Conservation (phyloP, 2,113 vertebrate genomes). For the Cyphomyrus plagiostoma region DNA sequence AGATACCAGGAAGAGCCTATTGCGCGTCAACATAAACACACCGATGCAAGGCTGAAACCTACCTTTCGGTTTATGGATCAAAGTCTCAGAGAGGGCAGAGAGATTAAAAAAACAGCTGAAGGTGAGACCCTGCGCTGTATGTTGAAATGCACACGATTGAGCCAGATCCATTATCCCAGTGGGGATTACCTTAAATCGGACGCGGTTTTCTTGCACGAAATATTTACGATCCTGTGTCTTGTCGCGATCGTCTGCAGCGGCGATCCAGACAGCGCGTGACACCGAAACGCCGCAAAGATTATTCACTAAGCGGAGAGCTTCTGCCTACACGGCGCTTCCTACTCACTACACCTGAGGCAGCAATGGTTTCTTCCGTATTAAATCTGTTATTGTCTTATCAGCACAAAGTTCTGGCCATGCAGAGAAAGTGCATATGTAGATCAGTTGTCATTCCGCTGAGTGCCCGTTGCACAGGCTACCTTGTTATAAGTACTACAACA, state of each 20-base stretch:
- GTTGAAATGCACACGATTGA: constrained; percentile 66
- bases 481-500: neutral
- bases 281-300: neutral
- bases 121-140: constrained; percentile 70
- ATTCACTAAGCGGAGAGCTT: neutral
- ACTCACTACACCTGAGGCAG: constrained; percentile 39
- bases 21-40: neutral
- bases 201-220: neutral
- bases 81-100: constrained; percentile 47
- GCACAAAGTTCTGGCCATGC: constrained; percentile 67
- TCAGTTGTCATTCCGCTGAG: neutral
- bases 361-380: constrained; percentile 59
- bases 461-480: neutral
- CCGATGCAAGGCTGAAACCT: constrained; percentile 35
- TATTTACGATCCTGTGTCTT: neutral
- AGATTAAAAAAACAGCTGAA: constrained; percentile 61
- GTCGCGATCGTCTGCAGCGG: neutral
- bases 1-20: neutral
- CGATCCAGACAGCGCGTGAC: neutral
- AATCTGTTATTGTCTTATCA: constrained; percentile 66
- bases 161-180: constrained; percentile 52
- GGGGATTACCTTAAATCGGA: constrained; percentile 33
- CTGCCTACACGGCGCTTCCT: neutral
- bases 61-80: constrained; percentile 45
- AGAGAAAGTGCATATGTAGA: constrained; percentile 36